phyloP scores from a whole-genome alignment of 2,797 vertebrate genomes.

The Microctenopoma lineatum region DNA sequence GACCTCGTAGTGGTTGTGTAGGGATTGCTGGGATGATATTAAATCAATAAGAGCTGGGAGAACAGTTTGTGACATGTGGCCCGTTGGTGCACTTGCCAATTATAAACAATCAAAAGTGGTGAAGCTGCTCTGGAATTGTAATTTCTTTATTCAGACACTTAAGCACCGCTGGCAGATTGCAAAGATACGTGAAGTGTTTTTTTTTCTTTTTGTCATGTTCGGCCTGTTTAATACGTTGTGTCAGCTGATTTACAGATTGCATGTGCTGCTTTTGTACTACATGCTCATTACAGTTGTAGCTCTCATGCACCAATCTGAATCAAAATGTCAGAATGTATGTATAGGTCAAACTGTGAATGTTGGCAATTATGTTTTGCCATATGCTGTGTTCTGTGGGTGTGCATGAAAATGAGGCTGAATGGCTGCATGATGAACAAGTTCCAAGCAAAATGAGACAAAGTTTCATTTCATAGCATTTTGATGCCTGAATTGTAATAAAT shows the following conservation, averaged over 20 bases:
- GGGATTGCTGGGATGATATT: slow-evolving; percentile 47
- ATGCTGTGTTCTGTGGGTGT: slow-evolving; percentile 10
- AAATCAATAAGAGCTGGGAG: slow-evolving; percentile 48
- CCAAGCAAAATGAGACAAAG: background rate
- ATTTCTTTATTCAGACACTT: slow-evolving; percentile 57
- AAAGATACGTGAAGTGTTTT: slow-evolving; percentile 6
- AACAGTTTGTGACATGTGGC: slow-evolving; percentile 55
- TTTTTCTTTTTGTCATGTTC: background rate
- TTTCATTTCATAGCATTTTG: background rate
- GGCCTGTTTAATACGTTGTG: background rate
- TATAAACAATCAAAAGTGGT: slow-evolving; percentile 40
- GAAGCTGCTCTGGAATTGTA: slow-evolving; percentile 37
- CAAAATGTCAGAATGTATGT: slow-evolving; percentile 46
- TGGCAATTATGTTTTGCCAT: slow-evolving; percentile 33
- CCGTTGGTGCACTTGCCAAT: slow-evolving; percentile 54
- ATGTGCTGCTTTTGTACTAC: background rate
- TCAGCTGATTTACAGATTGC: slow-evolving; percentile 6
- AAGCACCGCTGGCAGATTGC: slow-evolving; percentile 21
- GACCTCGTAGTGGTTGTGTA: slow-evolving; percentile 36
- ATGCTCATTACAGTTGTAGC: slow-evolving; percentile 11
- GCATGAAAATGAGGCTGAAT: slow-evolving; percentile 12
- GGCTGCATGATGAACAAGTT: slow-evolving; percentile 19
- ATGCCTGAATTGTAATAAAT: no score
- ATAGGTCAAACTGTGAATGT: slow-evolving; percentile 37
- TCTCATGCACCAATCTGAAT: background rate